phyloP scores from a whole-genome alignment of 2,888 invertebrate species.

The Mimachlamys varia region DNA sequence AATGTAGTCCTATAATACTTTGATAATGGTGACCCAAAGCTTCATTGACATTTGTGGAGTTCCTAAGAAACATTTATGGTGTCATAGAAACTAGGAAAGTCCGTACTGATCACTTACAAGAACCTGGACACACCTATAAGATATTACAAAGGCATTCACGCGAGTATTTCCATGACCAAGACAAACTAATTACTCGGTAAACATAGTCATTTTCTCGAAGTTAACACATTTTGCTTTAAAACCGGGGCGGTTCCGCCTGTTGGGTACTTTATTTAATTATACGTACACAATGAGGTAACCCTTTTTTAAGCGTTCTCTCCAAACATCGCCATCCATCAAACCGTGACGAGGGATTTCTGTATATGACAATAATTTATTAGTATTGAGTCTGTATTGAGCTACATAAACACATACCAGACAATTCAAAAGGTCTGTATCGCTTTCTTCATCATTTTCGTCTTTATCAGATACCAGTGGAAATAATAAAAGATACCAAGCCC shows the following conservation, averaged over 20 bases:
- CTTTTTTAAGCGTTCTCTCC: not conserved
- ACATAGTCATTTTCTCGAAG: constrained; percentile 18
- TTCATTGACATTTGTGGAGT: too few relatives aligned
- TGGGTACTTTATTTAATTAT: not conserved
- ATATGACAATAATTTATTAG: not conserved
- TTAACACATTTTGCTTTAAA: not conserved
- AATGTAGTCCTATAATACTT: too few relatives aligned
- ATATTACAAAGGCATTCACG: too few relatives aligned
- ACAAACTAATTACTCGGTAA: not conserved
- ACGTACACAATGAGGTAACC: not conserved
- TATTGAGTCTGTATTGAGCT: not conserved
- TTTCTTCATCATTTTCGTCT: not conserved
- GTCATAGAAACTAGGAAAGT: too few relatives aligned
- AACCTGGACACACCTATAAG: not conserved
- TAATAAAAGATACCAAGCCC: not conserved
- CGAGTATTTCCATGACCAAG: not conserved
- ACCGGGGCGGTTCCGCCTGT: not conserved
- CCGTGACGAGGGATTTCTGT: not conserved
- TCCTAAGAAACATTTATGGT: too few relatives aligned
- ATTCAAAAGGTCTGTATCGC: not conserved
- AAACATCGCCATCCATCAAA: not conserved
- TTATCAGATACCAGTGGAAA: not conserved
- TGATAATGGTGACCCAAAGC: too few relatives aligned
- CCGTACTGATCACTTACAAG: too few relatives aligned
- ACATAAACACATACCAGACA: not conserved